Evolutionary conservation across 2,113 vertebrate genomes (phyloP).

Genomic region (Plecotus auritus): DNA sequence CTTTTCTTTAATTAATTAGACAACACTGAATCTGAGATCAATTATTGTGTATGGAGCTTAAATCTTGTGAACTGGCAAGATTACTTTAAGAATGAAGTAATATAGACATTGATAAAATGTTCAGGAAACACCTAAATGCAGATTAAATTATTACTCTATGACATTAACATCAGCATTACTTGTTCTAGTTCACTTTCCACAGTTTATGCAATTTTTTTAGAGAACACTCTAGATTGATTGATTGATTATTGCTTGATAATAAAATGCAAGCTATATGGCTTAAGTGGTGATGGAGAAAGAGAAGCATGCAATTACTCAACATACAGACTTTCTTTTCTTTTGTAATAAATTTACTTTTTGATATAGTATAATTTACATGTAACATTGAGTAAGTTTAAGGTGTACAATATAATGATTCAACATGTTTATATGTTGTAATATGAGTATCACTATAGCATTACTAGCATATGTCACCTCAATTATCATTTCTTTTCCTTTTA

Average conservation of each 20-base stretch:
- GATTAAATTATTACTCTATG: background rate
- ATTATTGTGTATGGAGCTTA: background rate
- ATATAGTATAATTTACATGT: background rate
- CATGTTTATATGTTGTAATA: background rate
- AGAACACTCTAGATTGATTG: background rate
- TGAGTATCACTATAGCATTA: background rate
- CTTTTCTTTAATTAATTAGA: background rate
- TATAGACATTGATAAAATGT: background rate
- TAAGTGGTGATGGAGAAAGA: background rate
- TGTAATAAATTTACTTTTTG: background rate
- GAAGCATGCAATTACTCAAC: background rate
- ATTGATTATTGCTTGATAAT: background rate
- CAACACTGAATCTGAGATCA: background rate
- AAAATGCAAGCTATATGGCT: background rate
- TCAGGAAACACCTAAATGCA: background rate
- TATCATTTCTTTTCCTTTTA: background rate
- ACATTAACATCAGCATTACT: background rate
- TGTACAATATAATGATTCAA: background rate
- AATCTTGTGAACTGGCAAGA: background rate
- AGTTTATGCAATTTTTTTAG: background rate
- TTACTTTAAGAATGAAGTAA: background rate
- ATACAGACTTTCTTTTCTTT: background rate
- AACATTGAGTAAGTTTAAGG: background rate
- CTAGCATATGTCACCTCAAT: background rate
- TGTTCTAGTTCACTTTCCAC: background rate